phyloP scores from a whole-genome alignment of 2,797 vertebrate species.

The Crenichthys baileyi region DNA sequence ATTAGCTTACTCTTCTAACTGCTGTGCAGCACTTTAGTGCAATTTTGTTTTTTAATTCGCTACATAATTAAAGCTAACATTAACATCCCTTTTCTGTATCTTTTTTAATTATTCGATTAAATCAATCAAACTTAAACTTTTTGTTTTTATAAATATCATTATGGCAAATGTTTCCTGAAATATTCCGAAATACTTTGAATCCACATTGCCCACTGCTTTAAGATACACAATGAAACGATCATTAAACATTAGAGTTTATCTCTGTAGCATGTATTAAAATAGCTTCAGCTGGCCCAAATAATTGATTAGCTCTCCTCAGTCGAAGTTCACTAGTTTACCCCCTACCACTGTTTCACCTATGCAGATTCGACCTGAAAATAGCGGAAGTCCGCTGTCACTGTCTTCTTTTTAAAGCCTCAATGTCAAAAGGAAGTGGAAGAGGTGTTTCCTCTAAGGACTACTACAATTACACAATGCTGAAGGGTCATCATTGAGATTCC shows the following conservation, averaged over 20 bases:
- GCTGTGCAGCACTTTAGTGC: background rate
- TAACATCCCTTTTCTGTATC: background rate
- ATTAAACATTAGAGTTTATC: background rate
- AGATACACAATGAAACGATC: background rate
- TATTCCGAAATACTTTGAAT: background rate
- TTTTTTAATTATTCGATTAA: background rate
- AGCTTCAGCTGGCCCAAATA: background rate
- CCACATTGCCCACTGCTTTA: background rate
- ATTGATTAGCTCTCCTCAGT: background rate
- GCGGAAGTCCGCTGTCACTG: background rate
- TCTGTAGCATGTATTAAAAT: background rate
- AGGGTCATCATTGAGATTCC: slow-evolving; percentile 2
- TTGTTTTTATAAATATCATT: background rate
- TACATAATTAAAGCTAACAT: background rate
- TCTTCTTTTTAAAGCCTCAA: background rate
- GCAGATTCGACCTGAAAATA: background rate
- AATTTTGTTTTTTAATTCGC: background rate
- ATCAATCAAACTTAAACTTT: background rate
- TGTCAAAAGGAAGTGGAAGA: background rate
- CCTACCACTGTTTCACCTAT: background rate
- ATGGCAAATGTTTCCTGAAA: background rate
- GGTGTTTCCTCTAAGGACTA: background rate
- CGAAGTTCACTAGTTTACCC: background rate
- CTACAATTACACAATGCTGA: slow-evolving; percentile 5
- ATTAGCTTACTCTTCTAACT: background rate